Percentiles rank a stretch among this genome's conserved stretches.
Conservation (phyloP, 2,797 vertebrate species). For the Thaleichthys pacificus region DNA sequence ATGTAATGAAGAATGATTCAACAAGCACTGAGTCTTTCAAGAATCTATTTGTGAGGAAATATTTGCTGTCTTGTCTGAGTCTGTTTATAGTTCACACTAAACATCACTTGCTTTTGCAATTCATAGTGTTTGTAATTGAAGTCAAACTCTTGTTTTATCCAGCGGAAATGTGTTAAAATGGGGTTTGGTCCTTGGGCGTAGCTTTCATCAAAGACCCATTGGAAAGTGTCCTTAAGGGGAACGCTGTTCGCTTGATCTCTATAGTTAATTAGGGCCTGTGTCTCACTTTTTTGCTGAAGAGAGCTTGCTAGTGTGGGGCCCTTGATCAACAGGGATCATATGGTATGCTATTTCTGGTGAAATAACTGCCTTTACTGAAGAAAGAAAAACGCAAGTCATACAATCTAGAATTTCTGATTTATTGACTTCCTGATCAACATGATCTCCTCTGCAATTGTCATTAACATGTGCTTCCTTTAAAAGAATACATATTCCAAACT, state of each 20-base stretch:
- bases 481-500: no score
- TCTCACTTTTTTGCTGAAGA: slow-evolving; percentile 53
- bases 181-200: slow-evolving; percentile 50
- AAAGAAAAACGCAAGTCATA: background rate
- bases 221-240: slow-evolving; percentile 56
- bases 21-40: slow-evolving; percentile 38
- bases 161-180: slow-evolving; percentile 19
- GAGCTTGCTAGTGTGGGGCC: background rate
- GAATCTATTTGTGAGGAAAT: slow-evolving; percentile 44
- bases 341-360: background rate
- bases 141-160: slow-evolving; percentile 37
- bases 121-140: slow-evolving; percentile 8
- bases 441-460: background rate
- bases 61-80: slow-evolving; percentile 49
- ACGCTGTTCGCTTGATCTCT: slow-evolving; percentile 52
- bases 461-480: no score
- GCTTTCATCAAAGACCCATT: slow-evolving; percentile 65
- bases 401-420: slow-evolving; percentile 4
- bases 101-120: slow-evolving; percentile 6
- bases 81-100: slow-evolving; percentile 29
- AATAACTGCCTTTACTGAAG: background rate
- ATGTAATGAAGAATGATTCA: slow-evolving; percentile 55
- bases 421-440: slow-evolving; percentile 10
- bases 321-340: background rate
- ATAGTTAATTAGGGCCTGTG: slow-evolving; percentile 56